Conservation (phyloP, 2,113 vertebrate genomes). For the Brachyistius frenatus region DNA sequence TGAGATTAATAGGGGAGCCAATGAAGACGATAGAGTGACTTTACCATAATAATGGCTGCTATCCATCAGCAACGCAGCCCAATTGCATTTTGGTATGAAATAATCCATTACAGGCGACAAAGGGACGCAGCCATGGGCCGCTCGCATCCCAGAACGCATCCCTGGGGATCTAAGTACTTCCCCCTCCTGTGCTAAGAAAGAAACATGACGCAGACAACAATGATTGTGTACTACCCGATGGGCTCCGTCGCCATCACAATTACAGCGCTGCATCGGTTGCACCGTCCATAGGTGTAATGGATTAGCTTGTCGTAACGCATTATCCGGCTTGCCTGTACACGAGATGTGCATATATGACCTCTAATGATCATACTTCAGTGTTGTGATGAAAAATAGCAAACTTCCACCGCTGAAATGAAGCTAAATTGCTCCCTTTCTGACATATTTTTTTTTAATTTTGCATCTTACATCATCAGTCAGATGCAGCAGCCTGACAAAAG, state of each 20-base stretch:
- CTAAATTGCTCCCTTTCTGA: slow-evolving; percentile 3
- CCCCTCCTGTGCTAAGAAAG: slow-evolving; percentile 27
- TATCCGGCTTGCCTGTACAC: slow-evolving; percentile 51
- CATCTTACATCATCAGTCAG: not conserved
- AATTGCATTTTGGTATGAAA: slow-evolving; percentile 76
- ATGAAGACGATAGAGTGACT: slow-evolving; percentile 59
- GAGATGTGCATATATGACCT: slow-evolving; percentile 41
- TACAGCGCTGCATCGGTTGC: slow-evolving; percentile 25
- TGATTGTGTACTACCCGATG: slow-evolving; percentile 23
- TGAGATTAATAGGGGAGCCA: slow-evolving; percentile 71
- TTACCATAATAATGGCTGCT: slow-evolving; percentile 78
- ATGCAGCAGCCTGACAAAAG: not conserved
- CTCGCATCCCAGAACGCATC: slow-evolving; percentile 41
- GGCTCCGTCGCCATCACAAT: slow-evolving; percentile 33
- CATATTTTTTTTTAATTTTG: not conserved
- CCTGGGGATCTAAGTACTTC: slow-evolving; percentile 49
- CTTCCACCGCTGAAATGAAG: not conserved
- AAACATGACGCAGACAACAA: slow-evolving; percentile 52
- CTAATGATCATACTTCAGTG: slow-evolving; percentile 48
- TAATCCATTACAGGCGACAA: slow-evolving; percentile 76
- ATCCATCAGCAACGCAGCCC: slow-evolving; percentile 68
- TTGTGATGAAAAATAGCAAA: slow-evolving; percentile 42
- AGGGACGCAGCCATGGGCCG: slow-evolving; percentile 18
- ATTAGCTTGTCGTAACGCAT: slow-evolving; percentile 57
- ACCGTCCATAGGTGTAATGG: slow-evolving; percentile 44